phyloP scores from a whole-genome alignment of 2,113 vertebrate genomes.

The Vicugna pacos region DNA sequence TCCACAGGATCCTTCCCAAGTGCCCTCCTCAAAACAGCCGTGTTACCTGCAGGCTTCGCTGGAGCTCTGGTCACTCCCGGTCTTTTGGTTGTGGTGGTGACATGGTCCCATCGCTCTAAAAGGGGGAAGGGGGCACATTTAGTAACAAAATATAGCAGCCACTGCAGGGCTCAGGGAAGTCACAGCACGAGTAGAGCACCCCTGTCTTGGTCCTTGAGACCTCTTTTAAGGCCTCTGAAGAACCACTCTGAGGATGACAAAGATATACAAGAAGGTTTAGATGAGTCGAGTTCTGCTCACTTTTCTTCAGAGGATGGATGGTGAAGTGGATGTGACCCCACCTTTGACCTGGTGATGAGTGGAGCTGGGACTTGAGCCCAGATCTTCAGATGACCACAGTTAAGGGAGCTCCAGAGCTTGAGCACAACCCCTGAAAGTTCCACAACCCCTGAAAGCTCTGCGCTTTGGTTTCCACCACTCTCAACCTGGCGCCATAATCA shows the following conservation, averaged over 20 bases:
- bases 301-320: neutral
- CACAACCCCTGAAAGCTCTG: neutral
- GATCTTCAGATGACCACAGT: neutral
- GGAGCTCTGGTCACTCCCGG: slow-evolving; percentile 82
- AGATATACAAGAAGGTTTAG: neutral
- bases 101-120: slow-evolving; percentile 74
- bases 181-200: neutral
- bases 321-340: neutral
- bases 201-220: neutral
- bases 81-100: slow-evolving; percentile 82
- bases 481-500: neutral
- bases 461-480: neutral
- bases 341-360: too few species aligned
- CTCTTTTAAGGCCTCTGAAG: neutral
- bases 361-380: neutral
- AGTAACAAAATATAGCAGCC: neutral
- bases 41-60: slow-evolving; percentile 72
- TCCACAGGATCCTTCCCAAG: rapidly evolving
- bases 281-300: neutral
- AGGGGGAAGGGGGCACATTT: neutral
- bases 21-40: neutral
- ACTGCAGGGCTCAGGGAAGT: neutral
- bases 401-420: neutral
- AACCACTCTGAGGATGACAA: neutral
- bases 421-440: neutral